phyloP scores from a whole-genome alignment of 2,888 invertebrate genomes.

The Stegana nigrithorax region DNA sequence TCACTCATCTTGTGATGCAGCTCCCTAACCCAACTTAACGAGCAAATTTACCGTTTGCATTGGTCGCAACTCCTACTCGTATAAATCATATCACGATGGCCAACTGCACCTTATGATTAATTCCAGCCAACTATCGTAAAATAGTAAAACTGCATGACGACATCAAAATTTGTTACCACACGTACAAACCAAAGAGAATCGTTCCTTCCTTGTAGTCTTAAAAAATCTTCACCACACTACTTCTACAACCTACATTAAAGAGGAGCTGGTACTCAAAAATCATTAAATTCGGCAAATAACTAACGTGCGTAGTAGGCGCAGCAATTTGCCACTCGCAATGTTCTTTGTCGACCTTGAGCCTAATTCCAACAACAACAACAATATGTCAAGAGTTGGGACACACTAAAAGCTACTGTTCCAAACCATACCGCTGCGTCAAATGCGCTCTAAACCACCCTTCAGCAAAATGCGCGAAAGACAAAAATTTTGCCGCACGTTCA shows the following conservation, averaged over 20 bases:
- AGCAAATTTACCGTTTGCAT: neutral
- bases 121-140: too few species aligned
- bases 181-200: neutral
- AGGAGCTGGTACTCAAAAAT: neutral
- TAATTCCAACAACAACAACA: neutral
- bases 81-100: neutral
- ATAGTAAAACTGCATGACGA: neutral
- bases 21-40: too few species aligned
- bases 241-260: neutral
- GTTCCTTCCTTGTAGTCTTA: neutral
- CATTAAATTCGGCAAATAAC: neutral
- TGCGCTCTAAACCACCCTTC: neutral
- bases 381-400: neutral
- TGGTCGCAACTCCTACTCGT: neutral
- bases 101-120: neutral
- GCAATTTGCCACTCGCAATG: neutral
- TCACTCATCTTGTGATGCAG: too few species aligned
- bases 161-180: neutral
- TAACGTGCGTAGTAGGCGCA: neutral
- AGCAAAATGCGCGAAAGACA: neutral
- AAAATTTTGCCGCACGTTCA: neutral
- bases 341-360: neutral
- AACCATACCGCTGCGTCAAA: neutral
- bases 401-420: neutral
- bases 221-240: neutral